Base-by-base conservation (phyloP, 2,888 invertebrate genomes). In the Onthophagus sagittarius region DNA sequence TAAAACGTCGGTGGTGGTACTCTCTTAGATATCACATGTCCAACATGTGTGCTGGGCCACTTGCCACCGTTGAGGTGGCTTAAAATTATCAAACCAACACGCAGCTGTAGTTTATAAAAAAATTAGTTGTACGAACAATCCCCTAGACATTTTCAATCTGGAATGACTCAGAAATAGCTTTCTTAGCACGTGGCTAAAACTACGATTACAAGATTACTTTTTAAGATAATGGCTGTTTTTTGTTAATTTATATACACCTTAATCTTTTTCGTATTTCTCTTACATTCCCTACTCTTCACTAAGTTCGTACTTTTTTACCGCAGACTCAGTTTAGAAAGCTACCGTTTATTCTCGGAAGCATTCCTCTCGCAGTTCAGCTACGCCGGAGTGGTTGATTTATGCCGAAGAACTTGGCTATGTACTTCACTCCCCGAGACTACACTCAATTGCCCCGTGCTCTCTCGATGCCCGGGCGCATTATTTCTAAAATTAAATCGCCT, bases 1-100 rank as follows among this genome's bases (percentile, higher is more conserved):
- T 67, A 70, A 62, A 73, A 73, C 72, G 23, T 74, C 74, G 73
- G 74, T 67, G 67, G 67, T 67, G 67, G 67, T 32, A 67, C 32
- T 67, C 31, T 67, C 67, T 31, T 73, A 73, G 74, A 71, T 75
- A 77, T 77, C 78, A 78, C 70, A 76, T 78, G 78, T 73, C 73
- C 73, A 76, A 74, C 78, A 78, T 78, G 77, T 78, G 78, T 77
- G 73, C 69, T 71, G 73, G 77, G 76, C 78, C 78, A 78, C 78
- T 78, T 78, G 78, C 77, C 77, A 71, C 72, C 72, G 72, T 76
- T 74, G 76, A 77, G 77, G 76, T 78, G 75, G 76, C 74, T 77
- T 77, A 78, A 76, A 76, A 76, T 76, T 73, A 76, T 75, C 74
- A 73, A 72, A 70, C 72, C 72, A 73, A 75, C 73, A 63, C 76